phyloP scores from a whole-genome alignment of 2,888 invertebrate species.

The Phorcus lineatus region DNA sequence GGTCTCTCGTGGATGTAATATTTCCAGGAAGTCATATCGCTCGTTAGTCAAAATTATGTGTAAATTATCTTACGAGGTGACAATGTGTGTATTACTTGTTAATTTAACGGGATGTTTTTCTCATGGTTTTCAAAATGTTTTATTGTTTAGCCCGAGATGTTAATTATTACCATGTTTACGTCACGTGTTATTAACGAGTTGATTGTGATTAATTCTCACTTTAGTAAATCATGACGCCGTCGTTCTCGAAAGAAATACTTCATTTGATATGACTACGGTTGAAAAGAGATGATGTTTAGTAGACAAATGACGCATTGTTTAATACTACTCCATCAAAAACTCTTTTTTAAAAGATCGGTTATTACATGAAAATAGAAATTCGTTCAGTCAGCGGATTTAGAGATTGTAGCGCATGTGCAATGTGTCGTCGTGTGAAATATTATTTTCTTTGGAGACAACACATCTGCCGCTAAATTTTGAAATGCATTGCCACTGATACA shows the following conservation, averaged over 20 bases:
- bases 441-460: too few relatives aligned
- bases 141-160: neutral
- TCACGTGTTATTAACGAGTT: neutral
- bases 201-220: neutral
- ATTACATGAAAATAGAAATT: slow-evolving; percentile 6
- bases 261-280: neutral
- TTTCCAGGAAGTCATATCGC: neutral
- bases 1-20: neutral
- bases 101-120: neutral
- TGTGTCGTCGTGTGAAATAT: too few relatives aligned
- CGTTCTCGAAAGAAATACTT: neutral
- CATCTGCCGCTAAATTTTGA: too few relatives aligned
- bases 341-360: neutral
- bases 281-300: neutral
- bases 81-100: neutral
- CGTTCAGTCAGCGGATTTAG: neutral
- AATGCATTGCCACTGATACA: too few relatives aligned
- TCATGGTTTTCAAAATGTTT: neutral
- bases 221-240: neutral
- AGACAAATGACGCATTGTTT: neutral
- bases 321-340: neutral
- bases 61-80: neutral
- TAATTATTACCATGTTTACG: neutral
- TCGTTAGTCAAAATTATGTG: neutral
- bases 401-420: too few relatives aligned